phyloP scores from a whole-genome alignment of 1,140 invertebrate species.

The Oscheius sp. region DNA sequence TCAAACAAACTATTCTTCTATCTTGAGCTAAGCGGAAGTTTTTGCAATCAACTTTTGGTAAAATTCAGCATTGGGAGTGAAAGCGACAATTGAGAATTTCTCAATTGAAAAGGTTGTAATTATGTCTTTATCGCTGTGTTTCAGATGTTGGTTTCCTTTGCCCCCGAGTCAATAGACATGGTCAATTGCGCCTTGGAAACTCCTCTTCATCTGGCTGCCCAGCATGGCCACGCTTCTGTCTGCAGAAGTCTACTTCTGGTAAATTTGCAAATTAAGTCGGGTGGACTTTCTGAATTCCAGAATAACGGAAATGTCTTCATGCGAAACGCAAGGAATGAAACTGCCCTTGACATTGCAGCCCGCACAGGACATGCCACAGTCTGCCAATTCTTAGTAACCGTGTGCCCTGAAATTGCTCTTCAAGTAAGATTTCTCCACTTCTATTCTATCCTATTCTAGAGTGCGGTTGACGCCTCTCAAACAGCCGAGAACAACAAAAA shows the following conservation, averaged over 20 bases:
- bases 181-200: slow-evolving; percentile 90
- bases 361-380: slow-evolving; percentile 79
- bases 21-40: no score
- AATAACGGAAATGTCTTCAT: slow-evolving; percentile 84
- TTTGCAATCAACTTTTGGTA: no score
- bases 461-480: slow-evolving; percentile 75
- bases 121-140: slow-evolving; percentile 68
- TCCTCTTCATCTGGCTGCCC: slow-evolving; percentile 85
- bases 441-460: slow-evolving; percentile 31
- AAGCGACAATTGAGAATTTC: no score
- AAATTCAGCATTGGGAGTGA: no score
- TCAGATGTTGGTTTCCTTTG: slow-evolving; percentile 46
- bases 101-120: no score
- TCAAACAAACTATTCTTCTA: no score
- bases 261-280: slow-evolving; percentile 1
- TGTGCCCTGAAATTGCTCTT: slow-evolving; percentile 49
- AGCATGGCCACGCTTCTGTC: slow-evolving; percentile 86
- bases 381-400: slow-evolving; percentile 44
- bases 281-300: slow-evolving; percentile 62
- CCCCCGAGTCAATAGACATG: slow-evolving; percentile 47
- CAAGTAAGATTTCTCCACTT: slow-evolving; percentile 34
- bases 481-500: slow-evolving; percentile 71
- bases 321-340: slow-evolving; percentile 82
- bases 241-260: not conserved
- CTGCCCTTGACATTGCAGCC: slow-evolving; percentile 86